These are phyloP conservation scores for Pollenia labialis DNA, from an alignment of 2,888 invertebrate species.

Conservation along the genomic window DNA sequence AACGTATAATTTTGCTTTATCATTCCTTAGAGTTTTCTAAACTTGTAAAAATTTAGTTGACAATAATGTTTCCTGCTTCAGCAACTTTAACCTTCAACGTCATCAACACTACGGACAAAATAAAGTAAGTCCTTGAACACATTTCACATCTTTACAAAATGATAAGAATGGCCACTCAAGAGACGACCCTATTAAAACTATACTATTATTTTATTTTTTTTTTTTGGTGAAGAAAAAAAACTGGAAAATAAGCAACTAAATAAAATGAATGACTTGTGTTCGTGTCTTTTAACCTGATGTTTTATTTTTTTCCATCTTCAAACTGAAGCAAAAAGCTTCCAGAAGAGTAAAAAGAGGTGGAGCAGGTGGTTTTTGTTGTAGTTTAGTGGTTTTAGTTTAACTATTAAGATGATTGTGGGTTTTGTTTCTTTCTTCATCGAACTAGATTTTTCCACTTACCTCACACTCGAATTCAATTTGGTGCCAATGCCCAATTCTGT, in stretches of 20 bases:
- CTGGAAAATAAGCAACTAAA: conserved; percentile 21
- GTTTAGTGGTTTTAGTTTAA: too few relatives aligned
- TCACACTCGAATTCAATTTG: conserved; percentile 89
- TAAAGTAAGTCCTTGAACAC: conserved; percentile 48
- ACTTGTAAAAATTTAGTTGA: background rate
- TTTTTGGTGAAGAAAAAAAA: background rate
- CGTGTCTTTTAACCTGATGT: conserved; percentile 40
- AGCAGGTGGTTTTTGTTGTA: too few relatives aligned
- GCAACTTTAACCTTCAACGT: conserved; percentile 55
- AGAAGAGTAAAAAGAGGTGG: too few relatives aligned
- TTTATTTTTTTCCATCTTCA: background rate
- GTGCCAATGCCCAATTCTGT: conserved; percentile 90
- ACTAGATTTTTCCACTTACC: conserved; percentile 84
- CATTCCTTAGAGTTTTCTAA: conserved; percentile 14
- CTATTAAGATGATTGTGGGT: too few relatives aligned
- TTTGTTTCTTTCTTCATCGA: background rate
- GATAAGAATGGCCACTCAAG: conserved; percentile 67
- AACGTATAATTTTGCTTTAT: conserved; percentile 14
- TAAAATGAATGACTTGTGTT: conserved; percentile 64
- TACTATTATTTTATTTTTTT: too few relatives aligned
- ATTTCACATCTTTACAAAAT: conserved; percentile 37
- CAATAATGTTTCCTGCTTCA: background rate
- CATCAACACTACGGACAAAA: conserved; percentile 42
- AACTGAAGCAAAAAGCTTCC: too few relatives aligned
- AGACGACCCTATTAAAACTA: conserved; percentile 56